Base-by-base conservation (phyloP, 2,113 vertebrate genomes). In the Microtus richardsoni region DNA sequence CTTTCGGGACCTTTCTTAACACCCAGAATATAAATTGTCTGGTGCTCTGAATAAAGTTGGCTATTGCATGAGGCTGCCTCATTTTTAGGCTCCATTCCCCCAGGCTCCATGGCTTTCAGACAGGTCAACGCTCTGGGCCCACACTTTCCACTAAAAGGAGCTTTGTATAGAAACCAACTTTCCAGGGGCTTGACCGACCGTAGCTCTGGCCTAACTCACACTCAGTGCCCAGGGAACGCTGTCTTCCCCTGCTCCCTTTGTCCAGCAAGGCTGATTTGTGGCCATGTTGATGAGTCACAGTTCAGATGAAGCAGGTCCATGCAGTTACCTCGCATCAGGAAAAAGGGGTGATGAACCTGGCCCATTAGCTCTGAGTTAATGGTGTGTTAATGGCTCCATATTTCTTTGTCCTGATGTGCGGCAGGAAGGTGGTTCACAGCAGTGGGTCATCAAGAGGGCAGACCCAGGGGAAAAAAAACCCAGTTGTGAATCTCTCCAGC, bases 301-400 rank as follows among this genome's bases (percentile, higher is more conserved):
- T 62, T 49, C 33, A 79, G 77, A 21, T n/a, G 83, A 54, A 60
- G 73, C 22, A 54, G 88, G 78, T 47, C 88, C n/a, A 6, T 12
- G 88, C 36, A 49, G 47, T 74, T 68, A 33, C 12, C 26, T 95
- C 7, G 21, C 58, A 52, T 60, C 90, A 75, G 49, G 24, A 88
- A 52, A 74, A 66, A 85, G 71, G 86, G 90, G 49, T 66, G 95
- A n/a, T 68, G 82, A 92, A 33, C 78, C 64, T 47, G 74, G 91
- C 74, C 71, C 54, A 5, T 80, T 91, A 89, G 47, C n/a, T 39
- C 58, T 22, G 19, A 58, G 71, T 73, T 70, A 93, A 52, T 66
- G 92, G 90, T 36, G 71, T 44, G 71, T 74, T 90, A 41, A 71
- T 82, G 41, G 86, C 12, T 75, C 80, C 80, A n/a, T 80, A 73